These are phyloP conservation scores for Lanius ludovicianus DNA, from an alignment of 2,113 vertebrate genomes.

Conservation along the genomic window DNA sequence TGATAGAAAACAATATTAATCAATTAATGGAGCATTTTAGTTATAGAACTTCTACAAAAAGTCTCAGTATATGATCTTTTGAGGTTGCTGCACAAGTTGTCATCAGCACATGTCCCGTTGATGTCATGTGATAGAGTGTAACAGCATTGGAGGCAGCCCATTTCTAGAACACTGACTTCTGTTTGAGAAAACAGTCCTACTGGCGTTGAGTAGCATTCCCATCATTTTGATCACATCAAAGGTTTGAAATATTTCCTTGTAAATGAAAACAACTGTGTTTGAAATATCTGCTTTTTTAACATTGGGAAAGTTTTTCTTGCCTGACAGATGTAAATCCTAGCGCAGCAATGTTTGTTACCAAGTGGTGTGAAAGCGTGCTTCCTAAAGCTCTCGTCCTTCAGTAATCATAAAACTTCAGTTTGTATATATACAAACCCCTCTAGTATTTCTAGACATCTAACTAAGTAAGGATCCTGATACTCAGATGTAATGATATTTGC, in stretches of 20 bases:
- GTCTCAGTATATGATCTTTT: neutral
- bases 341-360: neutral
- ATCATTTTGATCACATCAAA: neutral
- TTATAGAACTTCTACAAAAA: neutral
- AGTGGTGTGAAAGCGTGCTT: neutral
- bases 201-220: neutral
- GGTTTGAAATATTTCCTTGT: slow-evolving; percentile 40
- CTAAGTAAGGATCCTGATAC: neutral
- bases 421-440: neutral
- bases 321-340: neutral
- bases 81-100: neutral
- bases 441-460: neutral
- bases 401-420: neutral
- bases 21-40: neutral
- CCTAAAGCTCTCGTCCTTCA: neutral
- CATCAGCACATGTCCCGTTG: neutral
- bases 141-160: neutral
- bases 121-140: neutral
- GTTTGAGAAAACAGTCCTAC: neutral
- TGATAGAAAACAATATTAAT: neutral
- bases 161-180: neutral
- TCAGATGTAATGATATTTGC: neutral
- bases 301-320: neutral
- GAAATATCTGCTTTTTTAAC: slow-evolving; percentile 36
- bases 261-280: slow-evolving; percentile 4